phyloP scores from a whole-genome alignment of 2,797 vertebrate species.

The Pampus argenteus region DNA sequence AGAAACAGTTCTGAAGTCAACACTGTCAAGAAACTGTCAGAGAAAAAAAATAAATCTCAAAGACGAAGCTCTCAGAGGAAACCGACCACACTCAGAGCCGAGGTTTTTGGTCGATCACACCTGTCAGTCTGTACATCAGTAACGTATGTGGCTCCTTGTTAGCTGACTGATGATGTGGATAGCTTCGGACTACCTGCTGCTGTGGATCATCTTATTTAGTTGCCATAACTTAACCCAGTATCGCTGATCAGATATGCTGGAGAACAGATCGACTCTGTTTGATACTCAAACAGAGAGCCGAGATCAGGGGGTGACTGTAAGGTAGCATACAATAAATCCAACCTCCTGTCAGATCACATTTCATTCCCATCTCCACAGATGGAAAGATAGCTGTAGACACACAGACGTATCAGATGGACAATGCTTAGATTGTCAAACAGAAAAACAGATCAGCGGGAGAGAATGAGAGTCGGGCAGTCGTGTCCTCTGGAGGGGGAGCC shows the following conservation, averaged over 20 bases:
- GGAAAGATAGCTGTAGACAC: conserved; percentile 63
- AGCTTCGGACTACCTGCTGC: conserved; percentile 34
- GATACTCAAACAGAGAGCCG: conserved; percentile 45
- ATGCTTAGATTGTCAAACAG: conserved; percentile 73
- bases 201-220: conserved; percentile 28
- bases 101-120: conserved; percentile 69
- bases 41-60: conserved; percentile 39
- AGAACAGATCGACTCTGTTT: conserved; percentile 32
- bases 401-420: conserved; percentile 73
- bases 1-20: conserved; percentile 56
- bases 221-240: conserved; percentile 37
- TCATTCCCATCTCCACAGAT: conserved; percentile 63
- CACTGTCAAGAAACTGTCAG: conserved; percentile 68
- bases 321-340: conserved; percentile 54
- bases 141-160: conserved; percentile 58
- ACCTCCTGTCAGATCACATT: conserved; percentile 72
- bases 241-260: conserved; percentile 27
- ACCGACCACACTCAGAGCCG: conserved; percentile 54
- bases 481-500: conserved; percentile 59
- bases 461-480: conserved; percentile 58
- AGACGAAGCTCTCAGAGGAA: conserved; percentile 66
- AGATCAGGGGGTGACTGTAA: conserved; percentile 52
- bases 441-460: conserved; percentile 69
- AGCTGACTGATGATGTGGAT: conserved; percentile 53
- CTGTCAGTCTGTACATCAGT: conserved; percentile 62